Percentiles rank a stretch among this genome's conserved stretches.
phyloP scores from a whole-genome alignment of 2,113 vertebrate genomes.

The Hassar affinis region DNA sequence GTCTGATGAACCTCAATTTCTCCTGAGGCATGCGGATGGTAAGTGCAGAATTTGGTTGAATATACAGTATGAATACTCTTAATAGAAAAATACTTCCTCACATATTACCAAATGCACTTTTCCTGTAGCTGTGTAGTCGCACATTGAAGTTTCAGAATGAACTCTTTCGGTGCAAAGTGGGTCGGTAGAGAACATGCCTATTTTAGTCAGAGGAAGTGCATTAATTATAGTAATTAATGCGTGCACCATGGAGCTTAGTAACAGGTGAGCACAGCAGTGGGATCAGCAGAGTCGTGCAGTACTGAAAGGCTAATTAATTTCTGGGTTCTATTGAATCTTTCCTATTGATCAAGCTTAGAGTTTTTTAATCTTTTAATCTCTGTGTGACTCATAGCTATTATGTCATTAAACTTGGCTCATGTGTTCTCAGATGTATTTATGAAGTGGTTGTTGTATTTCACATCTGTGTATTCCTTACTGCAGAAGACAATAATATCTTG shows the following conservation, averaged over 20 bases:
- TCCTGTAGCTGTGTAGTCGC: neutral
- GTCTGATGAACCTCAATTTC: no score
- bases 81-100: neutral
- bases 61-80: no score
- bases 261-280: neutral
- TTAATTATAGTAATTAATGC: constrained; percentile 23
- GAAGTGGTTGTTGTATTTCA: neutral
- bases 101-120: neutral
- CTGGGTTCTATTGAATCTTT: neutral
- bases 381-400: neutral
- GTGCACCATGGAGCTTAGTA: neutral
- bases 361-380: neutral
- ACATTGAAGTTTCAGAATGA: neutral
- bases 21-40: no score
- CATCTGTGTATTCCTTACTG: neutral
- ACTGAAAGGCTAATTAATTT: neutral
- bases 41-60: no score
- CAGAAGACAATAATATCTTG: neutral
- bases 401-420: neutral
- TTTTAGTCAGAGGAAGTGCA: constrained; percentile 5
- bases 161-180: neutral
- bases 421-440: neutral
- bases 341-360: neutral
- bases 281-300: neutral
- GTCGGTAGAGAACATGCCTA: neutral